These are phyloP conservation scores for Champsocephalus gunnari DNA, from an alignment of 2,797 vertebrate genomes.

Conservation along the genomic window DNA sequence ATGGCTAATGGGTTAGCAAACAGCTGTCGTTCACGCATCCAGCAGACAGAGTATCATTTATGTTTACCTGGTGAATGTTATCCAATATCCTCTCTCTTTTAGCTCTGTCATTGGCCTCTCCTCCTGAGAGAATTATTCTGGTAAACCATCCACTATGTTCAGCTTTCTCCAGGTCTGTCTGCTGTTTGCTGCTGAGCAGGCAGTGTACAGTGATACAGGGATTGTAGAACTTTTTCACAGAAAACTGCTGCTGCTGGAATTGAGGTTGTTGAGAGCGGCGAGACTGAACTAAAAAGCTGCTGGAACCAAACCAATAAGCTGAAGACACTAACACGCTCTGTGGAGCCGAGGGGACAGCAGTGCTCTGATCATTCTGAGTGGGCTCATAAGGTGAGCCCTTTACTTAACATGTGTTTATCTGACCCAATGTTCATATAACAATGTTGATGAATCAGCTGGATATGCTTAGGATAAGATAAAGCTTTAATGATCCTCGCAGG, in stretches of 20 bases:
- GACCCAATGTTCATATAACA: not conserved
- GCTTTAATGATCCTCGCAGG: no score
- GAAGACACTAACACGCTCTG: not conserved
- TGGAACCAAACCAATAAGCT: no score
- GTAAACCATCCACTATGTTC: not conserved
- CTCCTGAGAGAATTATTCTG: not conserved
- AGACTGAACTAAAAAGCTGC: not conserved
- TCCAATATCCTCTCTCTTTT: not conserved
- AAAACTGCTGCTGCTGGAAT: not conserved
- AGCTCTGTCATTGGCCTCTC: not conserved
- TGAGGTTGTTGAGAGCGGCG: not conserved
- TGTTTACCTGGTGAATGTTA: not conserved
- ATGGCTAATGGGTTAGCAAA: no score
- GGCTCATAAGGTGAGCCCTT: not conserved
- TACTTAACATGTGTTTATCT: not conserved
- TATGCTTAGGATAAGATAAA: not conserved
- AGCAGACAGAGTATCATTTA: no score
- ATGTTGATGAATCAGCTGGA: not conserved
- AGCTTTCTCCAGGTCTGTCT: not conserved
- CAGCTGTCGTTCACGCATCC: no score
- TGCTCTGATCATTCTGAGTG: not conserved
- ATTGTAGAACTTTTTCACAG: not conserved
- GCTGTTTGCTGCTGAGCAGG: not conserved
- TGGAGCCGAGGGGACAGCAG: not conserved
- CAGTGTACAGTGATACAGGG: not conserved